Conservation (phyloP, 1,140 invertebrate genomes). For the Drosophila melanica region DNA sequence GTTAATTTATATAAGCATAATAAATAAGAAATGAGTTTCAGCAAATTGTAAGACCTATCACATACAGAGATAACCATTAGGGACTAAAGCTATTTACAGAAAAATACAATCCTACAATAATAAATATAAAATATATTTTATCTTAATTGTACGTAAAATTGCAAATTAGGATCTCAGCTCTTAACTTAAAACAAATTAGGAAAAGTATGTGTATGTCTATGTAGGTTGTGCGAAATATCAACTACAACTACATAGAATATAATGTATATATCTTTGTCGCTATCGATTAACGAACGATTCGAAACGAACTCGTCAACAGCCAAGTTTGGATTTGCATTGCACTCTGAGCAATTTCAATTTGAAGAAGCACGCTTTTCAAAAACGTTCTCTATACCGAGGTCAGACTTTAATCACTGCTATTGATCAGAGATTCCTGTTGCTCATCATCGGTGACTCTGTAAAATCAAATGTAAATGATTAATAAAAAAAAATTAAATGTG, state of each 20-base stretch:
- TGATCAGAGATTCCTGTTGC: slow-evolving; percentile 90
- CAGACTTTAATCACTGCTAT: slow-evolving; percentile 80
- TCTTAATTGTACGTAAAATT: slow-evolving; percentile 47
- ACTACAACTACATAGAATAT: slow-evolving; percentile 52
- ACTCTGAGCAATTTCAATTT: slow-evolving; percentile 67
- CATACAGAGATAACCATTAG: slow-evolving; percentile 63
- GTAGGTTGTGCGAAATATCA: slow-evolving; percentile 46
- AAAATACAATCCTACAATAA: slow-evolving; percentile 33
- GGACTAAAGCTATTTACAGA: slow-evolving; percentile 70
- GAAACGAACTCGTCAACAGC: slow-evolving; percentile 81
- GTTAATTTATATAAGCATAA: slow-evolving; percentile 31
- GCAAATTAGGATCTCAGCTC: slow-evolving; percentile 22
- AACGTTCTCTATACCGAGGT: slow-evolving; percentile 32
- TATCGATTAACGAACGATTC: slow-evolving; percentile 77
- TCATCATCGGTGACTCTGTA: slow-evolving; percentile 89
- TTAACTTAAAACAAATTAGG: slow-evolving; percentile 24
- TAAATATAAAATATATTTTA: slow-evolving; percentile 27
- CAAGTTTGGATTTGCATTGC: slow-evolving; percentile 79
- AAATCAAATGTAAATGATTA: slow-evolving; percentile 13
- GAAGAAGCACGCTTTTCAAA: slow-evolving; percentile 66
- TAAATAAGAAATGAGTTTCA: slow-evolving; percentile 61
- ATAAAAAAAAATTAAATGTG: neutral
- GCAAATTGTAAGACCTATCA: slow-evolving; percentile 73
- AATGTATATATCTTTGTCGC: slow-evolving; percentile 53
- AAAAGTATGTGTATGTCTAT: slow-evolving; percentile 43